Base-by-base conservation (phyloP, 2,888 invertebrate species). In the Parnassius orleans region DNA sequence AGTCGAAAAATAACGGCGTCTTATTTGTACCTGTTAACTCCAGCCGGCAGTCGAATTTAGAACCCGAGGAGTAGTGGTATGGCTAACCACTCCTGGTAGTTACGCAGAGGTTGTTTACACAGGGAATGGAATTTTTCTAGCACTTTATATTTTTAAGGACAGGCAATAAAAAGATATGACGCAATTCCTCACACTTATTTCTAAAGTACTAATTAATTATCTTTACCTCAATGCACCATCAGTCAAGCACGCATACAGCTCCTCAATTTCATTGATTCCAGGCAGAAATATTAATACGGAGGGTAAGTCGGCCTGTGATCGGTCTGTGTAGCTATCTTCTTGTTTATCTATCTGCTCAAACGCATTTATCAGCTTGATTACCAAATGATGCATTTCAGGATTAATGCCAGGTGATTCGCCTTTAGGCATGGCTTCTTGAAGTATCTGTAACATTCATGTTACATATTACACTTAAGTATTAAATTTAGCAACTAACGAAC, bases 211-310 rank as follows among this genome's bases (percentile, higher is more conserved):
- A 48, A n/a, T 44, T 19, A 14, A 15, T 41, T 56, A 24, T 54
- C 24, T 55, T 73, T 72, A 86, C 90, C 88, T 83, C 53, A 86
- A 68, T 0, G 58, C 60, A 3, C 48, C 7, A 68, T 90, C 79
- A 15, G 73, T 81, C 46, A 91, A 75, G 47, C 80, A 83, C 5
- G 80, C 88, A 74, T 93, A 93, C 73, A 95, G 87, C 60, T 94
- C 94, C 76, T 96, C 96, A 63, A 98, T 98, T 90, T 98, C 98
- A 72, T 93, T 88, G 59, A 97, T 94, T 53, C 98, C 98, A 0
- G 98, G 98, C 68, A 99, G 82, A 83, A 99, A 99, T 60, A 98
- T 94, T 0, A 99, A 92, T 19, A 98, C 96, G 2, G 97, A 95
- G 0, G 95, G 78, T 65, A 89, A 66, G 64, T 81, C 85, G 0